Base-by-base conservation (phyloP, 2,888 invertebrate genomes). In the Stenotaenia linearis region DNA sequence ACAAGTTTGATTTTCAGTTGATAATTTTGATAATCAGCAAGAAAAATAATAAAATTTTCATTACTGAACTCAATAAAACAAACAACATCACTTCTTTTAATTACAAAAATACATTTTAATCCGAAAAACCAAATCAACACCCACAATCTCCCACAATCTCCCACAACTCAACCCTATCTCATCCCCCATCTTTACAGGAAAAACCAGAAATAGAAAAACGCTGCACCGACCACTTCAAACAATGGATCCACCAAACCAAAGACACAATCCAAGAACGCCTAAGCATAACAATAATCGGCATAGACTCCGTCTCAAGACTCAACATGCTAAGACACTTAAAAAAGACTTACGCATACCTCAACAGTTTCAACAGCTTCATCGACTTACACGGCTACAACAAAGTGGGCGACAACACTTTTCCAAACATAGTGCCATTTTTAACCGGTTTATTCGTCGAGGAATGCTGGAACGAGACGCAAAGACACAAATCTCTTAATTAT, bases 261-360 rank as follows among this genome's bases (percentile, higher is more conserved):
- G 75, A 37, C 21, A n/a, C 23, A 10, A 23, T 79, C 9, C 30
- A 21, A 9, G 80, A 80, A 15, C 23, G 79, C n/a, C 86, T 91
- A 21, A 92, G 91, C 84, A 90, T 96, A 0, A 86, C 96, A 35
- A 88, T 95, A 84, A 85, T 97, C 21, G 96, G 95, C 50, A 91
- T 96, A 83, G 95, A 96, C 84, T 93, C 94, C 74, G 91, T 96
- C 83, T 95, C 96, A 0, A 87, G 94, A 79, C 87, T 93, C 61
- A 93, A 95, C 84, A 89, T 94, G 79, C 89, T 90, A 23, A 89
- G 93, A 78, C 91, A 92, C 9, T 91, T 96, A 91, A 91, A 92
- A 0, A 88, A 89, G 83, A 94, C 94, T 0, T 88, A 89, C 0
- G 86, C 89, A 18, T 91, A 91, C 84, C 87, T 96, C 40, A 80